Percentiles rank a stretch among this genome's conserved stretches.
Conservation (phyloP, 1,140 invertebrate species). For the Drosophila persimilis region DNA sequence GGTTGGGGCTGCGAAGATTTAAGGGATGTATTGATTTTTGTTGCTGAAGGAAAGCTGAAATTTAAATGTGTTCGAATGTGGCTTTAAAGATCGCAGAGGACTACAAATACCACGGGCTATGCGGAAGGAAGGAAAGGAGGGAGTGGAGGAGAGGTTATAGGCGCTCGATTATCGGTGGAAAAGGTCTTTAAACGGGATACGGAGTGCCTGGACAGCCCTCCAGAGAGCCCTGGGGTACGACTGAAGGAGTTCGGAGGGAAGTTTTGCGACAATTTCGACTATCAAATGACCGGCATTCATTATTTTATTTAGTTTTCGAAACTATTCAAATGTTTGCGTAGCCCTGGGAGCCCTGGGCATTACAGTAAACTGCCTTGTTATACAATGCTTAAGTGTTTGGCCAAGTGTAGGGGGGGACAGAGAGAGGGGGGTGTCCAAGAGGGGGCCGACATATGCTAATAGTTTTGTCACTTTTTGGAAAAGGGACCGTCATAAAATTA, state of each 20-base stretch:
- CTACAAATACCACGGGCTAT: too few relatives aligned
- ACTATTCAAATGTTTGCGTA: slow-evolving; percentile 43
- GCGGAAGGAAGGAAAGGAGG: too few relatives aligned
- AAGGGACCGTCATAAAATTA: slow-evolving; percentile 54
- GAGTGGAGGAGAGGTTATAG: too few relatives aligned
- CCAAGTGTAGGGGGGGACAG: slow-evolving; percentile 8
- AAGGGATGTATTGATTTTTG: too few relatives aligned
- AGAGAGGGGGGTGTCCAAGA: too few relatives aligned
- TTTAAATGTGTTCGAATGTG: too few relatives aligned
- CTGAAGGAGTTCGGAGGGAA: slow-evolving; percentile 29
- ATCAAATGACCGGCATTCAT: slow-evolving; percentile 51
- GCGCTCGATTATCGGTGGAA: too few relatives aligned
- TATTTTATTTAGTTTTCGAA: slow-evolving; percentile 48
- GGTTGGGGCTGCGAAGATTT: slow-evolving; percentile 7
- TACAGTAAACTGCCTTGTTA: slow-evolving; percentile 57
- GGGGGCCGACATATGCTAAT: slow-evolving; percentile 45
- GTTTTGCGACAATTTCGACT: slow-evolving; percentile 32
- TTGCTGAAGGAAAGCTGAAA: too few relatives aligned
- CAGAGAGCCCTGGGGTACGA: slow-evolving; percentile 25
- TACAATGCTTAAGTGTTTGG: slow-evolving; percentile 51
- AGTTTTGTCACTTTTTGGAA: slow-evolving; percentile 50
- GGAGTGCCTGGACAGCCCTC: not conserved
- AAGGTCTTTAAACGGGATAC: slow-evolving; percentile 3
- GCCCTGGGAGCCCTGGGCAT: slow-evolving; percentile 43
- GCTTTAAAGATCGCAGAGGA: too few relatives aligned